These are phyloP conservation scores for Phylloscopus trochiloides DNA, from an alignment of 2,113 vertebrate species.

Conservation along the genomic window DNA sequence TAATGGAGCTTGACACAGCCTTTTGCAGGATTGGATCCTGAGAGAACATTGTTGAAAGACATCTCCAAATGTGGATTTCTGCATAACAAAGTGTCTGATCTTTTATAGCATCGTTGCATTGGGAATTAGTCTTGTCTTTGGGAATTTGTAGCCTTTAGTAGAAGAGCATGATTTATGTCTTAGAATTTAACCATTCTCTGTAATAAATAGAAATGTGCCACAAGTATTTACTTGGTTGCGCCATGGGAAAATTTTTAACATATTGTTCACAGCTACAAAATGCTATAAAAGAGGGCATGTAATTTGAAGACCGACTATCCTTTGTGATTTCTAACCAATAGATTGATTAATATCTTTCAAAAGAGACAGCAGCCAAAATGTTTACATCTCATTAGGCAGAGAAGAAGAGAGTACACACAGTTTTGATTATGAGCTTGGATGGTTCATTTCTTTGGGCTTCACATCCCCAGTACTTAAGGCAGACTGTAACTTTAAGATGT, in stretches of 20 bases:
- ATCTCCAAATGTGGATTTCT: slow-evolving; percentile 60
- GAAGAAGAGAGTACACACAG: slow-evolving; percentile 1
- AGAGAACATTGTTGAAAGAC: slow-evolving; percentile 52
- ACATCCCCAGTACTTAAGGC: slow-evolving; percentile 48
- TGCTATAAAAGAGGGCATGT: slow-evolving; percentile 61
- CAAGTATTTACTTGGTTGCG: slow-evolving; percentile 75
- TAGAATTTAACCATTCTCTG: slow-evolving; percentile 74
- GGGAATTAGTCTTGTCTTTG: slow-evolving; percentile 74
- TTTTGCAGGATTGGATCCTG: slow-evolving; percentile 20
- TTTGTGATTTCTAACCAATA: slow-evolving; percentile 66
- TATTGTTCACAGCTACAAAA: slow-evolving; percentile 75
- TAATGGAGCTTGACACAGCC: neutral
- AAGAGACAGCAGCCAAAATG: slow-evolving; percentile 64
- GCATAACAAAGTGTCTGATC: slow-evolving; percentile 57
- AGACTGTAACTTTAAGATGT: slow-evolving; percentile 74
- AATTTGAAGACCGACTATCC: slow-evolving; percentile 28
- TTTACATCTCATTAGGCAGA: slow-evolving; percentile 69
- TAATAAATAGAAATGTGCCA: slow-evolving; percentile 78
- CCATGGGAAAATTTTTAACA: slow-evolving; percentile 79
- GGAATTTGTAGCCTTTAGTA: slow-evolving; percentile 73
- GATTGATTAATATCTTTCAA: slow-evolving; percentile 64
- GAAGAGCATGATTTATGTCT: slow-evolving; percentile 74
- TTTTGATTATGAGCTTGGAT: slow-evolving; percentile 41
- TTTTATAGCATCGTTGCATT: slow-evolving; percentile 53
- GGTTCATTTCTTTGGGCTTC: slow-evolving; percentile 54